Evolutionary conservation across 2,113 vertebrate genomes (phyloP), one percentile per base, ranked within the genome.

Genomic region (Cyanistes caeruleus): DNA sequence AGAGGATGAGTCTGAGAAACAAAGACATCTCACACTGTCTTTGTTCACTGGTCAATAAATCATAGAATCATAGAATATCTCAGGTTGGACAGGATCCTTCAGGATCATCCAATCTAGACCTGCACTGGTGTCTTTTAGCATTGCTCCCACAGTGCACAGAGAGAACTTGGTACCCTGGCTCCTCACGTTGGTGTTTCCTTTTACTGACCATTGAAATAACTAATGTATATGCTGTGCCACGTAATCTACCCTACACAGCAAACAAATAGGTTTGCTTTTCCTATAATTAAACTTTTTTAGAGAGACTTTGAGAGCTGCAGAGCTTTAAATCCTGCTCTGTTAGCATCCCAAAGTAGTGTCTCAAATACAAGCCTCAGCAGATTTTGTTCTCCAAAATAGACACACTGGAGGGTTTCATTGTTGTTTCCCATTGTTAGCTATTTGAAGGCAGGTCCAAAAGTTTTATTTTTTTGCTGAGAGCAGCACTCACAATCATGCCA

Each of bases 361-460:
- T 83, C 68, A 80, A 77, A 83, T 35, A 13, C 30, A 41, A 94
- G 83, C 83, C 82, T 93, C 85, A 83, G 82, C 92, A 94, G 72
- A 90, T 93, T 95, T 94, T 90, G 33, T 67, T 88, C 75, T 83
- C 79, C 35, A 77, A 85, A 93, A 77, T 90, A 74, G 27, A 90
- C 53, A 72, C 35, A 53, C 64, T 88, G 33, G 53, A 87, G 86
- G 72, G 55, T 55, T 90, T 92, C 75, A 70, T 77, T 90, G 56
- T 94, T 82, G 64, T 90, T 84, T 96, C 56, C 87, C 72, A 44
- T 95, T 81, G 85, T 93, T 94, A 81, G 58, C 73, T 90, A 28
- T 88, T 87, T 95, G 76, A 74, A 87, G 60, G 48, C 53, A 65
- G 90, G 73, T 90, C 87, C 84, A 86, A 88, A 90, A 93, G 79